Evolutionary conservation across 92 coral and sea anemone genomes (phyloP).

Genomic region (Actinernus sp.): DNA sequence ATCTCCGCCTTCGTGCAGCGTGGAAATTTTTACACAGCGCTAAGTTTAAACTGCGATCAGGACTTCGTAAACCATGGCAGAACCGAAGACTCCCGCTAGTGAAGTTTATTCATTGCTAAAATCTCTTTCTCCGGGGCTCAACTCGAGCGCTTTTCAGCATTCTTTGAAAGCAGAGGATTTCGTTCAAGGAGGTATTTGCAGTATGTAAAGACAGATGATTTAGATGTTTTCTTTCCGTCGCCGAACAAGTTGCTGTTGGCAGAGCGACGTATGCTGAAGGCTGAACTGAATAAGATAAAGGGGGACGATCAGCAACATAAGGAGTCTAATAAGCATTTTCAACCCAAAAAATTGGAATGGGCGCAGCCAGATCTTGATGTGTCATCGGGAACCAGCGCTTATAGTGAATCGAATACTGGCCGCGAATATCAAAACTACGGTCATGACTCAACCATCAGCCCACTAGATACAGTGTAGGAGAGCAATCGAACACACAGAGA

Average conservation of each 20-base stretch:
- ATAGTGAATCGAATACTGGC: background rate
- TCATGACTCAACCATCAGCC: conserved; percentile 7
- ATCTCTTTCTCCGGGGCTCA: conserved; percentile 17
- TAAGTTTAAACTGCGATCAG: no score
- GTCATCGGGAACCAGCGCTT: no score
- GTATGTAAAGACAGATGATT: conserved; percentile 28
- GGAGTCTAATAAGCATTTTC: no score
- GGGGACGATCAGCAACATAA: background rate
- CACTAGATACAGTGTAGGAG: conserved; percentile 28
- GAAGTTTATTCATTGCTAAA: conserved; percentile 19
- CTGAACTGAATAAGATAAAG: conserved; percentile 11
- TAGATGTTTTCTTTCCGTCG: conserved; percentile 35
- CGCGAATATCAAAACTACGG: conserved; percentile 8
- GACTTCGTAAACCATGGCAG: no score
- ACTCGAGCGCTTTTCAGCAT: background rate
- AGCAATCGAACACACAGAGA: conserved; percentile 30
- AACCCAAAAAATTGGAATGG: background rate
- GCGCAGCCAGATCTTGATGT: background rate
- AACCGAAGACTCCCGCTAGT: no score
- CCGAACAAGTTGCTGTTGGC: conserved; percentile 6
- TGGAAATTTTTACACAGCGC: no score
- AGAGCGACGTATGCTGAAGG: conserved; percentile 32
- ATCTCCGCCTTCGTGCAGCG: no score
- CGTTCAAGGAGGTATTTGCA: conserved; percentile 28
- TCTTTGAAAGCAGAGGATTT: conserved; percentile 29